Evolutionary conservation across 2,797 vertebrate genomes (phyloP).

Genomic region (Ceryle rudis): DNA sequence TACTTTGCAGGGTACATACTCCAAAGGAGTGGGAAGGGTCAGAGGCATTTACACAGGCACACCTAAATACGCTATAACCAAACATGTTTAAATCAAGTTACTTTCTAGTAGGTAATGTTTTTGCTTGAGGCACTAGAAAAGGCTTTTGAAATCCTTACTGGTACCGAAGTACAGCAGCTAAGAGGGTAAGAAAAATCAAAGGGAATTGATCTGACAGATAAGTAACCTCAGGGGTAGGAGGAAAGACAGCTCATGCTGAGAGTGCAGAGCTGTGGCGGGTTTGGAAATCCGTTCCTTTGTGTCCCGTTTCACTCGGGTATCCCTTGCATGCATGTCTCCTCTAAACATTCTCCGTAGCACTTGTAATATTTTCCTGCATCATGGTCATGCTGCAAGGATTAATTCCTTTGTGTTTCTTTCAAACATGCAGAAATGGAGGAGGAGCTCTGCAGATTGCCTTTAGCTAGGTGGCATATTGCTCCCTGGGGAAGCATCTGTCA

Average conservation of each 20-base stretch:
- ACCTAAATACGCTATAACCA: not conserved
- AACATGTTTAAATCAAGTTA: not conserved
- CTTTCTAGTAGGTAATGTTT: not conserved
- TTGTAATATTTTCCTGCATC: not conserved
- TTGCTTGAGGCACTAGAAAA: not conserved
- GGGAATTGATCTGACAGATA: not conserved
- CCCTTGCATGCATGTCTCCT: not conserved
- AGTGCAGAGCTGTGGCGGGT: not conserved
- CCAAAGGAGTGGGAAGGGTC: not conserved
- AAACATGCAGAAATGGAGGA: not conserved
- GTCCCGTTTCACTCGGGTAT: rapidly evolving
- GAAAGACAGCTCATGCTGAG: not conserved
- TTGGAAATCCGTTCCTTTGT: not conserved
- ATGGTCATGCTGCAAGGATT: not conserved
- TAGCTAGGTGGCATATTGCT: not conserved
- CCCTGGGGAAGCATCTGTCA: not conserved
- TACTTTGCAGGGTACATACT: not conserved
- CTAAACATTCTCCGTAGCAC: not conserved
- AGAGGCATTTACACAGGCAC: not conserved
- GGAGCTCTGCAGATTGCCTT: not conserved
- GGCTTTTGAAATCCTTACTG: not conserved
- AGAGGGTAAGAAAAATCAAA: not conserved
- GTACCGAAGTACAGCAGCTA: not conserved
- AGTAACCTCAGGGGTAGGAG: not conserved
- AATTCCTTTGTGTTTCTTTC: not conserved